Evolutionary conservation across 2,113 vertebrate species (phyloP), one percentile per base, ranked within the genome.

Genomic region (Xyliphius kryptos): DNA sequence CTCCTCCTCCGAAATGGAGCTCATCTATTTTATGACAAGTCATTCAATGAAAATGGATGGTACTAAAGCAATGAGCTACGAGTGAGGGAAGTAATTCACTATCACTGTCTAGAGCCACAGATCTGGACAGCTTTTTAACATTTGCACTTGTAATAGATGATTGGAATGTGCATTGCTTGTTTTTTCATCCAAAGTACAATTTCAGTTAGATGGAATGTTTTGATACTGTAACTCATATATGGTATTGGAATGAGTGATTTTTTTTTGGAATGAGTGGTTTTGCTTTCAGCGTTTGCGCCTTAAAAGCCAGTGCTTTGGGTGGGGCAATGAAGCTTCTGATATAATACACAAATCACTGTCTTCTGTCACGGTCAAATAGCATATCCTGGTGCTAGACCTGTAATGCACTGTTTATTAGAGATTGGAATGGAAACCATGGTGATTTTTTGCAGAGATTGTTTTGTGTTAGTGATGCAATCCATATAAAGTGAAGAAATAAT

Each of bases 21-120:
- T 68, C 57, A 59, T 75, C 58, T 71, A 50, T 71, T 75, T 71
- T 71, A 75, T 75, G 69, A 71, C 66, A 71, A 69, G 41, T 63
- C 52, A 32, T 53, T 56, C 52, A 48, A 16, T 66, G 52, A 63
- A 67, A 71, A 75, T 38, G 49, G 52, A 74, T 68, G 61, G 46
- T 61, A 48, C 52, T 61, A 62, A 57, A 37, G 56, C 40, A 47
- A 64, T 67, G 56, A 17, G 38, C 65, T 69, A 44, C 56, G 44
- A n/a, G 49, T 16, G 3, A 50, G 17, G 49, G 46, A 66, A 57
- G 63, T 66, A 69, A 66, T 68, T 32, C 21, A 61, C 50, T 43
- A 49, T 56, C 49, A 50, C 36, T 56, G 56, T 65, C 56, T 65
- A 56, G 52, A 19, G 51, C 48, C 38, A 43, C 51, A 49, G 14